Evolutionary conservation across 2,797 vertebrate genomes (phyloP).

Genomic region (Mycteria americana): DNA sequence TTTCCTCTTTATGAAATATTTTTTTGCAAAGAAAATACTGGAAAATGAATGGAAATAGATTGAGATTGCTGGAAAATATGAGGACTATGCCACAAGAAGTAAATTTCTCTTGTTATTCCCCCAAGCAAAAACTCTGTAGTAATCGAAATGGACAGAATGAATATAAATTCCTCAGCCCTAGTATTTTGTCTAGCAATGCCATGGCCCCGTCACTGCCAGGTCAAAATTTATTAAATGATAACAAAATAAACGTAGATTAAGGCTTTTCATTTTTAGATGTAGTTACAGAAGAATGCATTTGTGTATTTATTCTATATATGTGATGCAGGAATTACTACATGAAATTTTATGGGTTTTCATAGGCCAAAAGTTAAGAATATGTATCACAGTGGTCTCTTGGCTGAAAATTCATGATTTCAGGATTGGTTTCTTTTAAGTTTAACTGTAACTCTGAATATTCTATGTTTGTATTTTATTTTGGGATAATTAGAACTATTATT

Average conservation of each 20-base stretch:
- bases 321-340: neutral
- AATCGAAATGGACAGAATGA: neutral
- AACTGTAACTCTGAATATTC: neutral
- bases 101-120: slow-evolving; percentile 5
- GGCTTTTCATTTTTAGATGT: neutral
- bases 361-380: neutral
- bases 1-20: neutral
- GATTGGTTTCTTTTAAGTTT: neutral
- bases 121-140: neutral
- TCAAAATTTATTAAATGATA: slow-evolving; percentile 14
- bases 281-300: neutral
- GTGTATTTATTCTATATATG: neutral
- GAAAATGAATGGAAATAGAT: slow-evolving; percentile 22
- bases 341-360: neutral
- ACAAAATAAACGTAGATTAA: neutral
- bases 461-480: neutral
- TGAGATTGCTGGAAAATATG: slow-evolving; percentile 25
- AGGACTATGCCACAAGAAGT: neutral
- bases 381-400: neutral
- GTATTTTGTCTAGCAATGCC: neutral
- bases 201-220: neutral
- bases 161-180: neutral
- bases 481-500: neutral
- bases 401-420: neutral
- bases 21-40: slow-evolving; percentile 4